These are phyloP conservation scores for Tadarida brasiliensis DNA, from an alignment of 2,797 vertebrate genomes.

Conservation along the genomic window DNA sequence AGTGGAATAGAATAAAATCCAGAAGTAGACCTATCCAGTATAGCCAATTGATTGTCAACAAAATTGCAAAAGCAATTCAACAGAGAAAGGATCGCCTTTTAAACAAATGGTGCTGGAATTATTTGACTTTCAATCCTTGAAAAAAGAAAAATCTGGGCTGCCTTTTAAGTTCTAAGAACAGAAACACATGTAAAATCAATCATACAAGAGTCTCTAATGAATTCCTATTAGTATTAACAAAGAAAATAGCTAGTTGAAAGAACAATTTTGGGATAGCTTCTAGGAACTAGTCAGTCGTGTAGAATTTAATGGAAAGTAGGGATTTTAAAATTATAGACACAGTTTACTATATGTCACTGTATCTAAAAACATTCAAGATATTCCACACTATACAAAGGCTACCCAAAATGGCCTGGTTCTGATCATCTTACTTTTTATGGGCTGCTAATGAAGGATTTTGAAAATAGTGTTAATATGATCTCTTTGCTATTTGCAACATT, in stretches of 20 bases:
- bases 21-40: background rate
- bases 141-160: background rate
- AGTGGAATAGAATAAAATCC: background rate
- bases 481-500: background rate
- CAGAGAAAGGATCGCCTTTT: background rate
- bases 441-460: background rate
- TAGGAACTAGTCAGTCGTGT: background rate
- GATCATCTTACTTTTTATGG: background rate
- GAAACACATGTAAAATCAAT: background rate
- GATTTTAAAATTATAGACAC: background rate
- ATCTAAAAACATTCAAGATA: background rate
- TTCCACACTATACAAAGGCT: background rate
- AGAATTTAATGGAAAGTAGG: constrained; percentile 30
- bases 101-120: background rate
- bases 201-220: background rate
- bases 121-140: background rate
- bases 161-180: constrained; percentile 9
- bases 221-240: constrained; percentile 43
- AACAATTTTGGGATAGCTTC: background rate
- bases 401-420: background rate
- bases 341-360: background rate
- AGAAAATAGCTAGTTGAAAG: constrained; percentile 41
- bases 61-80: background rate
- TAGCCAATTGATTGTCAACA: background rate
- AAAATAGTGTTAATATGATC: background rate